These are phyloP conservation scores for Pterois miles DNA, from an alignment of 2,797 vertebrate genomes.

Conservation along the genomic window DNA sequence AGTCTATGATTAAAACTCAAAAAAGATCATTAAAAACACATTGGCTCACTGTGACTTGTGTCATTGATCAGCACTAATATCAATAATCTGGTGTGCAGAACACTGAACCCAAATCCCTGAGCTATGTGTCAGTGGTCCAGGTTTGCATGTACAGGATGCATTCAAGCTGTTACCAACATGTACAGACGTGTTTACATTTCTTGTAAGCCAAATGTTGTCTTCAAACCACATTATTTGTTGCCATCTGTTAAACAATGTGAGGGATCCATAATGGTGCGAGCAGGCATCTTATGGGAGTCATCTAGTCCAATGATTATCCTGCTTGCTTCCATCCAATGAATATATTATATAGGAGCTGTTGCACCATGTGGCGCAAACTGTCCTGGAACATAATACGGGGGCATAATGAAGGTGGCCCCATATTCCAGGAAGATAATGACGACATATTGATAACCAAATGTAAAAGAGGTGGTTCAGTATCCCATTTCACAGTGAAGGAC, in stretches of 20 bases:
- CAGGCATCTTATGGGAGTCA: not conserved
- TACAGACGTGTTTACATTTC: not conserved
- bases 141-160: not conserved
- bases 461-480: not conserved
- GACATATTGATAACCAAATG: not conserved
- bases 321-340: not conserved
- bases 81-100: not conserved
- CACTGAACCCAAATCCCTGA: not conserved
- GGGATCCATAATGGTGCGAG: not conserved
- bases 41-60: too few relatives aligned
- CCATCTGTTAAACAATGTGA: conserved; percentile 12
- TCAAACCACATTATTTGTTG: not conserved
- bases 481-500: not conserved
- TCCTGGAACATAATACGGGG: not conserved
- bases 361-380: not conserved
- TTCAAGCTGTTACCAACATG: not conserved
- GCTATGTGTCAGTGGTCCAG: not conserved
- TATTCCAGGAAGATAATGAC: not conserved
- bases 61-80: not conserved
- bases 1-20: too few relatives aligned
- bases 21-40: not conserved
- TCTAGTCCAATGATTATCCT: not conserved
- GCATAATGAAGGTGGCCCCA: not conserved
- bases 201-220: not conserved
- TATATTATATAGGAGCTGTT: not conserved